Percentiles rank a stretch among this genome's conserved stretches.
Evolutionary conservation across 2,888 invertebrate species (phyloP).

Genomic region (Argyresthia albistria): DNA sequence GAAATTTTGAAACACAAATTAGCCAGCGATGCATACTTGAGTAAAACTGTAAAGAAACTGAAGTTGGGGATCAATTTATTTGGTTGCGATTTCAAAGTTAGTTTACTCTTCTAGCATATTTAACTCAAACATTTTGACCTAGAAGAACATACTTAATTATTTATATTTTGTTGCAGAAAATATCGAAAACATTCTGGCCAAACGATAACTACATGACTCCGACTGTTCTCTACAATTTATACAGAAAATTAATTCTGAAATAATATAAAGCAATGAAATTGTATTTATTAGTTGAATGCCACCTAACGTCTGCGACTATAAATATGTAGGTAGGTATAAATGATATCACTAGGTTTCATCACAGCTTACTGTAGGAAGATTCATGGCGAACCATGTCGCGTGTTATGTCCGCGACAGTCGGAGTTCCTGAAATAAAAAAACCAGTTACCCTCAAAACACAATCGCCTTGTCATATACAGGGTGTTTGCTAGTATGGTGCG

Average conservation of each 20-base stretch:
- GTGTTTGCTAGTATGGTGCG: no score
- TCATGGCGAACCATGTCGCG: conserved; percentile 80
- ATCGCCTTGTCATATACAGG: no score
- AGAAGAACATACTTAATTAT: background rate
- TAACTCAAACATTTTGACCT: background rate
- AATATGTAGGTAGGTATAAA: background rate
- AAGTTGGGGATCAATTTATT: conserved; percentile 58
- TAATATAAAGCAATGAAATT: background rate
- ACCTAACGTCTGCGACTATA: background rate
- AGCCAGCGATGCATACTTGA: conserved; percentile 30
- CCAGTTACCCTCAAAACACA: no score
- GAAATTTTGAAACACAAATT: conserved; percentile 33
- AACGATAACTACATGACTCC: conserved; percentile 51
- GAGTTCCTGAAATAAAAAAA: conserved; percentile 73
- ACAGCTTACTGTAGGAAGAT: conserved; percentile 67
- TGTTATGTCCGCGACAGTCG: conserved; percentile 72
- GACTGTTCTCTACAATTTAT: conserved; percentile 43
- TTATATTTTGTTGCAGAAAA: conserved; percentile 37
- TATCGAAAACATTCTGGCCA: conserved; percentile 49
- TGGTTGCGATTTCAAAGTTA: conserved; percentile 62
- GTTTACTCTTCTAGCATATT: background rate
- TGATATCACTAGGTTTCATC: background rate
- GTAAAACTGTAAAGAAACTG: conserved; percentile 43
- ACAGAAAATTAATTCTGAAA: conserved; percentile 49
- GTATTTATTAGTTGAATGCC: background rate